Evolutionary conservation across 2,797 vertebrate species (phyloP), one percentile per base, ranked within the genome.

Genomic region (Pseudomugil gertrudae): DNA sequence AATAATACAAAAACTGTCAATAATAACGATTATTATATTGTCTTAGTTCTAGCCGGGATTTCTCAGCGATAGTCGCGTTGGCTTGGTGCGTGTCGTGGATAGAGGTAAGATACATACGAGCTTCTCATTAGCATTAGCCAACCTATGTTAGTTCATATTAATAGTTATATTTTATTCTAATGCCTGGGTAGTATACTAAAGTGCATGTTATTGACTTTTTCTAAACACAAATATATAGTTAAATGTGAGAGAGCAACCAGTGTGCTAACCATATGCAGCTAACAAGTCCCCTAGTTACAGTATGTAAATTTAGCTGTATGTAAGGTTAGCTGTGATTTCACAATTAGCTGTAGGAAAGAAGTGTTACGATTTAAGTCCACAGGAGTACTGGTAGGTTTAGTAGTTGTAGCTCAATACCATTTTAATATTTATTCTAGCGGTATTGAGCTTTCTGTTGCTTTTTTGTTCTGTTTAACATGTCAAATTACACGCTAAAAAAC

Each of bases 61-160:
- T 32, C 10, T 19, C 40, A 24, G 38, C 45, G 33, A 68, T 77
- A 66, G 73, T 65, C 45, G 70, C 56, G 63, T 9, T 27, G 26
- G 57, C 40, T 27, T 5, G 56, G 23, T 63, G 60, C 68, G 56
- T 21, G 35, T 21, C 19, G 50, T 7, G 32, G 19, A 62, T 52
- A 1, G 50, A 82, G 86, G 86, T 88, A 75, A 86, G 82, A 24
- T 3, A 26, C 23, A 51, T 57, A 40, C 54, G 57, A 56, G 72
- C 64, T 11, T 60, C 54, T 61, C 32, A 0, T 7, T 68, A 68
- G 68, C 74, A 1, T 66, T 33, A 27, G 30, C 19, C 1, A 24
- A n/a, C 17, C 27, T 8, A n/a, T 9, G 33, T 33, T 52, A 52
- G 54, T 14, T 56, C 6, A 36, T 15, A 3, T 11, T 40, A 19